Percentiles rank a stretch among this genome's conserved stretches.
phyloP scores from a whole-genome alignment of 2,888 invertebrate species.

The Allolobophora icterica region DNA sequence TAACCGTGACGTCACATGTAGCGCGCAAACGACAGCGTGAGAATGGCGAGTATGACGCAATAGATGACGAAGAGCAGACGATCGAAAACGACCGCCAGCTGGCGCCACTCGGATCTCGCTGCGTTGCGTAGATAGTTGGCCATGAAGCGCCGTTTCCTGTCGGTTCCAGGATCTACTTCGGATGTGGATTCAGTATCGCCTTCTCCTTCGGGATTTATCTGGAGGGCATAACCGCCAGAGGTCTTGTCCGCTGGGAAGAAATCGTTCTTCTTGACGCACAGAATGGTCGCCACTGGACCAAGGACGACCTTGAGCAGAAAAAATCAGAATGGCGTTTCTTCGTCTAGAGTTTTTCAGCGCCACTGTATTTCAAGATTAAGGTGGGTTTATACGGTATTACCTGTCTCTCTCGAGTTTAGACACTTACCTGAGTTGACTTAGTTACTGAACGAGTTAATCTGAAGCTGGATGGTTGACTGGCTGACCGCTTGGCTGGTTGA shows the following conservation, averaged over 20 bases:
- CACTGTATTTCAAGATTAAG: too few relatives aligned
- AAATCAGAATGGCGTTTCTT: background rate
- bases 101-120: constrained; percentile 30
- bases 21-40: constrained; percentile 12
- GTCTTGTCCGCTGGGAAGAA: background rate
- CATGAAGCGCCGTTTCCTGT: constrained; percentile 22
- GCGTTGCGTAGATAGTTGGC: background rate
- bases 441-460: too few relatives aligned
- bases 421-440: too few relatives aligned
- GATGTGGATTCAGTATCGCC: background rate
- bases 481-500: too few relatives aligned
- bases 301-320: constrained; percentile 3
- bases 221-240: background rate
- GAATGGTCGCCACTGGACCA: background rate
- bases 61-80: constrained; percentile 31
- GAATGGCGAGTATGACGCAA: background rate
- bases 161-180: background rate
- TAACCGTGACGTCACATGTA: background rate
- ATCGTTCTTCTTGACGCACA: constrained; percentile 12
- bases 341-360: too few relatives aligned
- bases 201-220: background rate
- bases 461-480: too few relatives aligned
- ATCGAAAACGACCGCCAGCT: constrained; percentile 31
- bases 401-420: too few relatives aligned
- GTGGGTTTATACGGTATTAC: too few relatives aligned